Evolutionary conservation across 2,888 invertebrate genomes (phyloP), one percentile per base, ranked within the genome.

Genomic region (Spodoptera picta): DNA sequence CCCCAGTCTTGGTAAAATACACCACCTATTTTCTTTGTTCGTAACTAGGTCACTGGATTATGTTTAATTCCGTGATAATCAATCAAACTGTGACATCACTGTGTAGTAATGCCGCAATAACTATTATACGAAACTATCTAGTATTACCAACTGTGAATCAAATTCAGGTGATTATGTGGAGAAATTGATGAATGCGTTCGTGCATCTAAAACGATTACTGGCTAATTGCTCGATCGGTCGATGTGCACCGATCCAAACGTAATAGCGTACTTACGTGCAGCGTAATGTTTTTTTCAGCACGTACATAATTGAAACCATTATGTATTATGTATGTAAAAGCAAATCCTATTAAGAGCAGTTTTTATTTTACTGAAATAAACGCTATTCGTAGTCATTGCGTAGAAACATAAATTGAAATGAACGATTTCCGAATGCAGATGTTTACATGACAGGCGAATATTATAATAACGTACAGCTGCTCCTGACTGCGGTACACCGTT

Each of bases 141-240:
- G 57, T 56, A 72, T 72, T 71, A 72, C 60, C 47, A 57, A 65
- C 67, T 59, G 62, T 69, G 70, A 65, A 65, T 63, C 51, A 71
- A 66, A 76, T 67, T 56, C 53, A 66, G 55, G 67, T 71, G 73
- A 79, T 77, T 76, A 60, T 59, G 36, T 64, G 46, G 65, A 71
- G 73, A 74, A 69, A 73, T 71, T 67, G 65, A 67, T 73, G 65
- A 70, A 73, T 70, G 67, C 69, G 61, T 69, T 65, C 74, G 69
- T 69, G 71, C 71, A 71, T 79, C 60, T 76, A 75, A 71, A 73
- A 60, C 77, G 69, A 78, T 78, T 78, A 79, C 48, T 52, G 49
- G 46, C 67, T 74, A 78, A 79, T 79, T 71, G 71, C 63, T 54
- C 61, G 66, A 61, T 51, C 52, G 61, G 57, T 54, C 61, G 66